Evolutionary conservation across 2,113 vertebrate genomes (phyloP).

Genomic region (Peromyscus californicus): DNA sequence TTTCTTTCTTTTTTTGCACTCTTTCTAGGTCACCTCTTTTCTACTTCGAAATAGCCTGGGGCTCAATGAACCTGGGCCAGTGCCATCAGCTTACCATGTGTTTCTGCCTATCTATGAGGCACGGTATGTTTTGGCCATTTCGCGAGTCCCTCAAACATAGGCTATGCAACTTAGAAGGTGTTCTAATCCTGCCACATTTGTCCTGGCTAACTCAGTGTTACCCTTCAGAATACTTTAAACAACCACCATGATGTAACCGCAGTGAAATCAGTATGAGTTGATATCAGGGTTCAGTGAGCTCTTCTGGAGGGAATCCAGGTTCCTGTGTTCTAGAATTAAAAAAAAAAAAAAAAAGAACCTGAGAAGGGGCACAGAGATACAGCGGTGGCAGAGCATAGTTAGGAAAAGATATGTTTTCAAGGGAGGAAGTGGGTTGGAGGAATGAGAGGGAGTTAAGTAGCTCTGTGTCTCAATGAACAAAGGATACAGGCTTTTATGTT

Average conservation of each 20-base stretch:
- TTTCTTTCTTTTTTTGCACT: neutral
- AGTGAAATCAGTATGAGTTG: neutral
- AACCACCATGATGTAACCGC: neutral
- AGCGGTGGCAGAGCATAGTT: neutral
- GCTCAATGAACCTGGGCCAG: neutral
- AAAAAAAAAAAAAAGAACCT: neutral
- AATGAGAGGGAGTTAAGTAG: neutral
- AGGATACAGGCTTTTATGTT: neutral
- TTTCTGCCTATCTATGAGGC: neutral
- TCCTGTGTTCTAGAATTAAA: neutral
- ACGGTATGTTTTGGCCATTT: neutral
- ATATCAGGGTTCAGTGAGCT: neutral
- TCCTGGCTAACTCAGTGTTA: neutral
- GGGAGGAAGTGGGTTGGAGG: neutral
- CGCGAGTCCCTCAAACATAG: neutral
- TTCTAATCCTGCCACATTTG: neutral
- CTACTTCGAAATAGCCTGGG: neutral
- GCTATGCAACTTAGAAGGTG: neutral
- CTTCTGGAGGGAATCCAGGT: neutral
- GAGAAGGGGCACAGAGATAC: neutral
- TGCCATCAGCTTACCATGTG: neutral
- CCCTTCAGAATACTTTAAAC: neutral
- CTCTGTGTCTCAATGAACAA: neutral
- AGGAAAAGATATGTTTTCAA: neutral
- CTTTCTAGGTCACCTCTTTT: slow-evolving; percentile 3